phyloP scores from a whole-genome alignment of 2,888 invertebrate genomes.

The Diloba caeruleocephala region DNA sequence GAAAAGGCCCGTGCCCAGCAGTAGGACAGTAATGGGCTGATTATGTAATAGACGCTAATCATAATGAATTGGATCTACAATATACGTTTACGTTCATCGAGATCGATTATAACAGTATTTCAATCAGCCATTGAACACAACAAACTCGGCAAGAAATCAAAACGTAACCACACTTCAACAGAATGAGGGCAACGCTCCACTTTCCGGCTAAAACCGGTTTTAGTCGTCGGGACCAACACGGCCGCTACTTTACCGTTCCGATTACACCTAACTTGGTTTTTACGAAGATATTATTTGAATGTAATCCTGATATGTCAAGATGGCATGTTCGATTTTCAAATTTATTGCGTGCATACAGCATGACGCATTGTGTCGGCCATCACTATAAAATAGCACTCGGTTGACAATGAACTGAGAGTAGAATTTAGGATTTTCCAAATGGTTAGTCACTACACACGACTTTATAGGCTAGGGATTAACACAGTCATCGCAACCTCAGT shows the following conservation, averaged over 20 bases:
- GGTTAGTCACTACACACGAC: slow-evolving; percentile 12
- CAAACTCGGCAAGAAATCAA: slow-evolving; percentile 75
- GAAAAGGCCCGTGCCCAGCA: too few relatives aligned
- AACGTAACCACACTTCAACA: slow-evolving; percentile 68
- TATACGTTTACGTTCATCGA: slow-evolving; percentile 11
- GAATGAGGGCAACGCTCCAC: slow-evolving; percentile 84
- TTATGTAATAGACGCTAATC: slow-evolving; percentile 10
- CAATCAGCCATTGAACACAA: slow-evolving; percentile 60
- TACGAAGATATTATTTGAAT: slow-evolving; percentile 44
- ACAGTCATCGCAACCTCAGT: slow-evolving; percentile 12
- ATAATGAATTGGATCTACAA: slow-evolving; percentile 23
- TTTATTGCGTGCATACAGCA: slow-evolving; percentile 13
- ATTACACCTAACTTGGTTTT: slow-evolving; percentile 55
- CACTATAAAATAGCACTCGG: slow-evolving; percentile 5
- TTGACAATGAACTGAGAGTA: slow-evolving; percentile 15
- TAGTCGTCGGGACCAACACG: slow-evolving; percentile 62
- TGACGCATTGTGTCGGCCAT: slow-evolving; percentile 22
- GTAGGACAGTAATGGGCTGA: too few relatives aligned
- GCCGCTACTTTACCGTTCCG: slow-evolving; percentile 61
- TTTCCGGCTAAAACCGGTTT: slow-evolving; percentile 81
- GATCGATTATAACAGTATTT: slow-evolving; percentile 63
- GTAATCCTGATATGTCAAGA: slow-evolving; percentile 31
- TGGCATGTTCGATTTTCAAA: slow-evolving; percentile 31
- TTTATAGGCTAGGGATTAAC: slow-evolving; percentile 19
- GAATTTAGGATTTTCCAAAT: slow-evolving; percentile 15